A percentile compares a stretch with the other conserved stretches of the same genome.
Conservation (phyloP, 2,888 invertebrate species). For the Chouioia cunea region DNA sequence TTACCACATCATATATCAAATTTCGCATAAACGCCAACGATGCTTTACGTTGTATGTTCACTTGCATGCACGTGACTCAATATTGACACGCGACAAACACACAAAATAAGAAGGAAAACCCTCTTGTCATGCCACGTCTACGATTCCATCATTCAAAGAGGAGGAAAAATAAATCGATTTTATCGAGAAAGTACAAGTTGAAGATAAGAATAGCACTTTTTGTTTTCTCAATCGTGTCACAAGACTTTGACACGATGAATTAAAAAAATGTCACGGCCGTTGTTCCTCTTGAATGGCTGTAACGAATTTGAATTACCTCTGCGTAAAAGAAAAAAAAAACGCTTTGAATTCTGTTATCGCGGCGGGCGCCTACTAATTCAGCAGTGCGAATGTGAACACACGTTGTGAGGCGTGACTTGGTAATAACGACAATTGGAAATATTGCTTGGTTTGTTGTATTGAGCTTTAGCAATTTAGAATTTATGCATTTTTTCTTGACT, state of each 20-base stretch:
- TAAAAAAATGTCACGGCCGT: conserved; percentile 18
- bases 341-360: conserved; percentile 16
- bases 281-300: not conserved
- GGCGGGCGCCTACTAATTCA: conserved; percentile 20
- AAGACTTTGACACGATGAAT: not conserved
- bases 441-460: not conserved
- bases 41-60: too few relatives aligned
- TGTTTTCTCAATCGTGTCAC: conserved; percentile 7
- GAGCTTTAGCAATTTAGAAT: not conserved
- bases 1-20: conserved; percentile 2
- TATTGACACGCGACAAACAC: conserved; percentile 13
- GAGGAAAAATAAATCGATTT: too few relatives aligned
- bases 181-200: too few relatives aligned
- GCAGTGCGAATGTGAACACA: conserved; percentile 30
- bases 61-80: conserved; percentile 20
- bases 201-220: too few relatives aligned
- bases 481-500: not conserved
- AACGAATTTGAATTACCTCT: conserved; percentile 34
- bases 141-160: too few relatives aligned
- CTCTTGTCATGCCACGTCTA: not conserved
- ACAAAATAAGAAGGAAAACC: not conserved
- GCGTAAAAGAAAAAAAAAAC: conserved; percentile 6
- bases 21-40: not conserved
- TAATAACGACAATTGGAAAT: conserved; percentile 23
- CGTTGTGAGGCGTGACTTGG: conserved; percentile 7